Conservation (phyloP, 2,888 invertebrate species). For the Eristalis pertinax region DNA sequence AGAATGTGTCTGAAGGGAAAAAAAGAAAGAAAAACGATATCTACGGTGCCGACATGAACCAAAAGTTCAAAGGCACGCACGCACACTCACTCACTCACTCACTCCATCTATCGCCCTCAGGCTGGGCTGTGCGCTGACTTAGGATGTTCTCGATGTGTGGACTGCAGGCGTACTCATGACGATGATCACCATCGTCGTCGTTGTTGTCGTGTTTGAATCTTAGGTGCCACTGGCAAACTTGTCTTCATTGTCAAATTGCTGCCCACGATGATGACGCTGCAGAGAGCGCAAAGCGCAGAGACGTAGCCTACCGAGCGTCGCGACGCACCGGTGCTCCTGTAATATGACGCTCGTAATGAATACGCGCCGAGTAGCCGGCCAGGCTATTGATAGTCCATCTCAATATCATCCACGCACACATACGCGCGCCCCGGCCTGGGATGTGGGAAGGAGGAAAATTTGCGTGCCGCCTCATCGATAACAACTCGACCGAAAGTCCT, state of each 20-base stretch:
- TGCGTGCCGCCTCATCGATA: constrained; percentile 73
- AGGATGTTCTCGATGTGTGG: constrained; percentile 17
- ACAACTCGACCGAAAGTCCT: constrained; percentile 72
- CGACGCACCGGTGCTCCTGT: constrained; percentile 55
- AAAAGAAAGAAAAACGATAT: background rate
- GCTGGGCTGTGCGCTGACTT: constrained; percentile 1
- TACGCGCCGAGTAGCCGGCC: constrained; percentile 41
- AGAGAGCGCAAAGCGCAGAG: no score
- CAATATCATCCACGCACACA: constrained; percentile 42
- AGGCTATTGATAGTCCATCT: constrained; percentile 69
- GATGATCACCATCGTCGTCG: constrained; percentile 17
- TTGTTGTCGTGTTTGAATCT: constrained; percentile 21
- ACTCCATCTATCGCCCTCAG: constrained; percentile 33
- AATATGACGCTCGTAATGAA: constrained; percentile 68
- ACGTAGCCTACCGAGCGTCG: background rate
- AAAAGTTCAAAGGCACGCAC: constrained; percentile 55
- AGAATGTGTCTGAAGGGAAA: background rate
- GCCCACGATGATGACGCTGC: constrained; percentile 42
- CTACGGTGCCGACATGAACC: constrained; percentile 14
- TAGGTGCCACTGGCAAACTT: constrained; percentile 58
- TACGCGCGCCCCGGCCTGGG: constrained; percentile 7
- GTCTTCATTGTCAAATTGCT: constrained; percentile 68
- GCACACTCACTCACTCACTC: constrained; percentile 12
- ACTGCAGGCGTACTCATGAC: background rate
- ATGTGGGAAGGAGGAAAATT: constrained; percentile 68